Evolutionary conservation across 2,113 vertebrate species (phyloP).

Genomic region (Anarrhichthys ocellatus): DNA sequence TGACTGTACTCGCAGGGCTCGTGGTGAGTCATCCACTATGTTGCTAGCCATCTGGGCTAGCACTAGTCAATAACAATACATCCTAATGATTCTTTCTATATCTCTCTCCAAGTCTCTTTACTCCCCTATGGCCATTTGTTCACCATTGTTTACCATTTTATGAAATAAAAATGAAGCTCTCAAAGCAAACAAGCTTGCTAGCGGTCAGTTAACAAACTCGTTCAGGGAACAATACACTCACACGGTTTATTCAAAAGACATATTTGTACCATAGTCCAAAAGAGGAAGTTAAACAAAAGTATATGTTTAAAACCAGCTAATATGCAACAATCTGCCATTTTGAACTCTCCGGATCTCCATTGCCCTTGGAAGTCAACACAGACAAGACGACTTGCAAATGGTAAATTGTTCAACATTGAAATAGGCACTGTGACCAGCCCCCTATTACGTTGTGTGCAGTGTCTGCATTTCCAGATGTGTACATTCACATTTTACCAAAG

Average conservation of each 20-base stretch:
- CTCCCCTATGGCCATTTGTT: not conserved
- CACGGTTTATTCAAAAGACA: not conserved
- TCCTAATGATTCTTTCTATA: not conserved
- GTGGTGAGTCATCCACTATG: not conserved
- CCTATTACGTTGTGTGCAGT: not conserved
- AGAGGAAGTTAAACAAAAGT: not conserved
- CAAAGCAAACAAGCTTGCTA: not conserved
- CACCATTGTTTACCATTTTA: not conserved
- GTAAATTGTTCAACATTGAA: not conserved
- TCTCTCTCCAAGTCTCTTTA: not conserved
- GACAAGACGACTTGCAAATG: too few relatives aligned
- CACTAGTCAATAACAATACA: not conserved
- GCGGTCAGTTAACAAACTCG: not conserved
- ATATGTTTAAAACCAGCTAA: not conserved
- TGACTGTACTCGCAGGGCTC: not conserved
- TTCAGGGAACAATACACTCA: not conserved
- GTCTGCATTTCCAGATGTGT: not conserved
- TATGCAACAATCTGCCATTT: not conserved
- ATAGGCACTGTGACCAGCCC: not conserved
- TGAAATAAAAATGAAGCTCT: not conserved
- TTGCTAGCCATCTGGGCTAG: not conserved
- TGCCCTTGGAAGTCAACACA: not conserved
- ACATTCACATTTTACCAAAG: not conserved
- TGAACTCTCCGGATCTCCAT: not conserved
- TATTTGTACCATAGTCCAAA: not conserved